Percentiles rank a stretch among this genome's conserved stretches.
These are phyloP conservation scores for Nothoprocta perdicaria DNA, from an alignment of 2,113 vertebrate genomes.

Conservation along the genomic window DNA sequence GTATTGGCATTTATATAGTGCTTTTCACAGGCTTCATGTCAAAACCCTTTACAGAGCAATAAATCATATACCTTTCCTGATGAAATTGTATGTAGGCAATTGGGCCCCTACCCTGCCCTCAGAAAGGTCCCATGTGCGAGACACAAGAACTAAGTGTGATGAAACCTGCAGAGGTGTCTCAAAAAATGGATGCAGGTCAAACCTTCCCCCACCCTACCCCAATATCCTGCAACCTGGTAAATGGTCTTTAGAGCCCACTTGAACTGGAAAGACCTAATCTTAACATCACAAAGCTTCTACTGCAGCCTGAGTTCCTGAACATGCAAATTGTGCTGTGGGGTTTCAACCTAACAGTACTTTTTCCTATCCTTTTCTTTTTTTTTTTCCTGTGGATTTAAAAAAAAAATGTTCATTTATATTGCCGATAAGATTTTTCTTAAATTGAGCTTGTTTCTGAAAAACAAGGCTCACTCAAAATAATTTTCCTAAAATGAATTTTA, in stretches of 20 bases:
- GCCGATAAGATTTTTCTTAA: neutral
- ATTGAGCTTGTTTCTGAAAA: neutral
- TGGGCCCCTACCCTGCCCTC: conserved; percentile 61
- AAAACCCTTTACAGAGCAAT: conserved; percentile 67
- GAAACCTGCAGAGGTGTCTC: conserved; percentile 55
- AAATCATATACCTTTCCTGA: conserved; percentile 59
- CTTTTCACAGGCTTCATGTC: conserved; percentile 64
- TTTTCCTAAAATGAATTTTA: neutral
- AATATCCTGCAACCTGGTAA: conserved; percentile 63
- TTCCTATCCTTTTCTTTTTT: neutral
- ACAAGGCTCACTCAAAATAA: neutral
- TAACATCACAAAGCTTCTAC: conserved; percentile 58
- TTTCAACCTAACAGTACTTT: conserved; percentile 16
- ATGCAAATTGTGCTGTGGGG: conserved; percentile 58
- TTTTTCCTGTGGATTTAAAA: conserved; percentile 38
- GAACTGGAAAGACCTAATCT: conserved; percentile 67
- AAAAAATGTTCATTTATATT: conserved; percentile 38
- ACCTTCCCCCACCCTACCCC: conserved; percentile 3
- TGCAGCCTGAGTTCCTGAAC: conserved; percentile 52
- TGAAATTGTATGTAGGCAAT: conserved; percentile 51
- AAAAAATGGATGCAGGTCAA: conserved; percentile 61
- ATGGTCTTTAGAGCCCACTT: conserved; percentile 56
- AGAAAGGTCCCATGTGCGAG: conserved; percentile 29
- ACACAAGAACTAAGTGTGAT: conserved; percentile 24
- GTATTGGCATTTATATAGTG: conserved; percentile 67